Percentiles rank a stretch among this genome's conserved stretches.
Conservation (phyloP, 1,140 invertebrate species). For the Drosophila subpulchrella region DNA sequence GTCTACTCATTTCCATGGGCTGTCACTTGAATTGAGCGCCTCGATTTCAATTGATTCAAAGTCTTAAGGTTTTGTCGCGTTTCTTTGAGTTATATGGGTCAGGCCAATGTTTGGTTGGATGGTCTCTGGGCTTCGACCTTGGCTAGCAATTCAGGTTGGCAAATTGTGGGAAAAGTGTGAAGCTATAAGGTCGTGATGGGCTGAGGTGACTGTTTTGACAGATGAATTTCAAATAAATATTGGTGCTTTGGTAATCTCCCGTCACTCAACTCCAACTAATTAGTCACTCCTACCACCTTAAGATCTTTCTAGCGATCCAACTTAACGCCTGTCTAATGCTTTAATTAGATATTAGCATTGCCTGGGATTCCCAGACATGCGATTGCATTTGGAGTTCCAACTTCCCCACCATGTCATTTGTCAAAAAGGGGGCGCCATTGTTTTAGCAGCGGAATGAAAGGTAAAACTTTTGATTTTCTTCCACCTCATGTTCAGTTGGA, state of each 20-base stretch:
- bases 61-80: slow-evolving; percentile 55
- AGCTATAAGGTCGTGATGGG: slow-evolving; percentile 24
- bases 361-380: slow-evolving; percentile 57
- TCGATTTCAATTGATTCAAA: slow-evolving; percentile 70
- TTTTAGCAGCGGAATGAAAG: slow-evolving; percentile 45
- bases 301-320: slow-evolving; percentile 56
- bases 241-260: background rate
- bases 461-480: slow-evolving; percentile 53
- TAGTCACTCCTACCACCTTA: background rate
- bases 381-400: slow-evolving; percentile 41
- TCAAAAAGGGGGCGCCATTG: slow-evolving; percentile 69
- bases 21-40: slow-evolving; percentile 70
- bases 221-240: background rate
- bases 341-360: slow-evolving; percentile 74
- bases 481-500: slow-evolving; percentile 39
- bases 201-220: background rate
- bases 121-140: slow-evolving; percentile 46
- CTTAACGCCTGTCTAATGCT: slow-evolving; percentile 58
- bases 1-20: slow-evolving; percentile 74
- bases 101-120: slow-evolving; percentile 25
- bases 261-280: background rate
- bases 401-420: slow-evolving; percentile 45
- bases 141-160: slow-evolving; percentile 13
- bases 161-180: slow-evolving; percentile 47
- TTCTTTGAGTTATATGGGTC: slow-evolving; percentile 56